A percentile compares a stretch with the other conserved stretches of the same genome.
Evolutionary conservation across 1,140 invertebrate species (phyloP).

Genomic region (Cheumatopsyche charites): DNA sequence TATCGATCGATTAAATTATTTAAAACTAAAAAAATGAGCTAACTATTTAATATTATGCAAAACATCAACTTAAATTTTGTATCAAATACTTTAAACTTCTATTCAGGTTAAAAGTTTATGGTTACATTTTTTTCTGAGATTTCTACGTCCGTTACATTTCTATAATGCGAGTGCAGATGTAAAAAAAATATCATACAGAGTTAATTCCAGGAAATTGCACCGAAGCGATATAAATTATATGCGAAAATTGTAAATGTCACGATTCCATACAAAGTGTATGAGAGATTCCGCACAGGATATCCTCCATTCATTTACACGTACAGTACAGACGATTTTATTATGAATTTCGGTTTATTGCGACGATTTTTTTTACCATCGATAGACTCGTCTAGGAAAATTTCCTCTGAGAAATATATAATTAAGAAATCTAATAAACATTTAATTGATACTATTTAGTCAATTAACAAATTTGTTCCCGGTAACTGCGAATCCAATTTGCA

Average conservation of each 20-base stretch:
- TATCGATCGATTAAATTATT: too few relatives aligned
- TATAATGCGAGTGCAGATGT: neutral
- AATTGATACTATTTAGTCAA: slow-evolving; percentile 12
- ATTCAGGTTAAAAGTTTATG: too few relatives aligned
- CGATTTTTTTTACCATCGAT: too few relatives aligned
- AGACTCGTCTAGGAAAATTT: too few relatives aligned
- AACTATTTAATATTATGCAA: too few relatives aligned
- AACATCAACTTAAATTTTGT: too few relatives aligned
- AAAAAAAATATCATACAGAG: neutral
- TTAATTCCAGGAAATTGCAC: slow-evolving; percentile 8
- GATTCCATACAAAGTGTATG: neutral
- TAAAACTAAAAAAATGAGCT: too few relatives aligned
- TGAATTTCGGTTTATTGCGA: too few relatives aligned
- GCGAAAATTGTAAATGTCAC: slow-evolving; percentile 22
- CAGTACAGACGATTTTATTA: too few relatives aligned
- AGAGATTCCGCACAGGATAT: slow-evolving; percentile 12
- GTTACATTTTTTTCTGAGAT: too few relatives aligned
- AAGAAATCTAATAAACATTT: slow-evolving; percentile 12
- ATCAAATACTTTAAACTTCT: too few relatives aligned
- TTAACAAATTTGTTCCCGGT: slow-evolving; percentile 4
- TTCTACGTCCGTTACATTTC: too few relatives aligned
- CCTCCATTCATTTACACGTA: neutral
- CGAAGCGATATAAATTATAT: slow-evolving; percentile 16
- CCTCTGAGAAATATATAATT: slow-evolving; percentile 4
- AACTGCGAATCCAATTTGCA: slow-evolving; percentile 11